Conservation (phyloP, 2,797 vertebrate genomes). For the Pitangus sulphuratus region DNA sequence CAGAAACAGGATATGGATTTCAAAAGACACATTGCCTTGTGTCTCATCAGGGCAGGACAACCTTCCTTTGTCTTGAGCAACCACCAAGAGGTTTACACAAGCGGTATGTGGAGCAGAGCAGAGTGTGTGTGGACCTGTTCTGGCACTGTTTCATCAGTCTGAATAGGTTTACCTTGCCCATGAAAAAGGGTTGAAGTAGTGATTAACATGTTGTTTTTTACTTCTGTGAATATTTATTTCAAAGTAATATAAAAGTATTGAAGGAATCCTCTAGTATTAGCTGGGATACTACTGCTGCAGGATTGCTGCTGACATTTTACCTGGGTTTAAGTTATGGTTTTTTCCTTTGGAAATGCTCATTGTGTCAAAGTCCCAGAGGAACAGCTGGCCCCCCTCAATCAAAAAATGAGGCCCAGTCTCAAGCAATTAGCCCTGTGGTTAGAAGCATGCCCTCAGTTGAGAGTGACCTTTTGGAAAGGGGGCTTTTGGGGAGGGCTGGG, state of each 20-base stretch:
- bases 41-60: background rate
- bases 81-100: background rate
- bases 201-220: background rate
- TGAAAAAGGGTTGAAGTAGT: background rate
- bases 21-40: background rate
- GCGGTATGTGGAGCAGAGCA: background rate
- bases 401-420: background rate
- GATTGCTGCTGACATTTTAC: background rate
- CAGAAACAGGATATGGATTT: background rate
- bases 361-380: background rate
- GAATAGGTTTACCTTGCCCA: background rate
- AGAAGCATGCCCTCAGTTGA: background rate
- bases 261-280: background rate
- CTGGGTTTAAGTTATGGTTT: fast-evolving
- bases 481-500: background rate
- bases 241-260: background rate
- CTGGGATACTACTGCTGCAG: background rate
- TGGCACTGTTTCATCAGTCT: background rate
- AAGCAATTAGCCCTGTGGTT: background rate
- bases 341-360: background rate
- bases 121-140: background rate
- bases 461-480: background rate
- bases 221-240: background rate
- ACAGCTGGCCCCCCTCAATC: background rate
- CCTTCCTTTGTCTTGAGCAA: background rate